Evolutionary conservation across 2,113 vertebrate species (phyloP).

Genomic region (Pelecanoides urinatrix): DNA sequence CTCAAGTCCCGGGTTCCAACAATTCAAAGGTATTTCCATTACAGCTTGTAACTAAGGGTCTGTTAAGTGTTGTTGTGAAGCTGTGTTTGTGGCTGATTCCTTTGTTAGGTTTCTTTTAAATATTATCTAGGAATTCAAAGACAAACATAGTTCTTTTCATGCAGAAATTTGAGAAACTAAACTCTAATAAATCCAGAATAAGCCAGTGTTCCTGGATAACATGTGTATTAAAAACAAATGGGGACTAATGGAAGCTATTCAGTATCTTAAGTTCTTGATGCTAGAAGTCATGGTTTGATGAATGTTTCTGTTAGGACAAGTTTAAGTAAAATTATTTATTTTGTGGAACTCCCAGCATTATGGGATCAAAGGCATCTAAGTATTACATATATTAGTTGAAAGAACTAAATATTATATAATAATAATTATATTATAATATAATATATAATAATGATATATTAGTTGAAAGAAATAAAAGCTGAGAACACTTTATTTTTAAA

Average conservation of each 20-base stretch:
- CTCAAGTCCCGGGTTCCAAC: too few species aligned
- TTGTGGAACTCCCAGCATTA: neutral
- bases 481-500: neutral
- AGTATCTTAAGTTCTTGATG: neutral
- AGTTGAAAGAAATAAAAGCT: neutral
- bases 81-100: neutral
- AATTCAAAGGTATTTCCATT: too few species aligned
- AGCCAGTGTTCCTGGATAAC: neutral
- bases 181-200: neutral
- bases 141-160: neutral
- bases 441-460: too few species aligned
- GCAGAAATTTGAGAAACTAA: neutral
- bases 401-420: too few species aligned
- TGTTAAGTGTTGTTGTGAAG: neutral
- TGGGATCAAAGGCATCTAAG: neutral
- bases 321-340: neutral
- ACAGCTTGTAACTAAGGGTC: neutral
- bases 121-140: neutral
- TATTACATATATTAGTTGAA: neutral
- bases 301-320: neutral
- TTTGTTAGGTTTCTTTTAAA: neutral
- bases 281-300: neutral
- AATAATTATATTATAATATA: too few species aligned
- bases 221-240: neutral
- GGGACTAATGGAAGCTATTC: neutral